Percentiles rank a stretch among this genome's conserved stretches.
Conservation (phyloP, 2,113 vertebrate species). For the Columbina picui region DNA sequence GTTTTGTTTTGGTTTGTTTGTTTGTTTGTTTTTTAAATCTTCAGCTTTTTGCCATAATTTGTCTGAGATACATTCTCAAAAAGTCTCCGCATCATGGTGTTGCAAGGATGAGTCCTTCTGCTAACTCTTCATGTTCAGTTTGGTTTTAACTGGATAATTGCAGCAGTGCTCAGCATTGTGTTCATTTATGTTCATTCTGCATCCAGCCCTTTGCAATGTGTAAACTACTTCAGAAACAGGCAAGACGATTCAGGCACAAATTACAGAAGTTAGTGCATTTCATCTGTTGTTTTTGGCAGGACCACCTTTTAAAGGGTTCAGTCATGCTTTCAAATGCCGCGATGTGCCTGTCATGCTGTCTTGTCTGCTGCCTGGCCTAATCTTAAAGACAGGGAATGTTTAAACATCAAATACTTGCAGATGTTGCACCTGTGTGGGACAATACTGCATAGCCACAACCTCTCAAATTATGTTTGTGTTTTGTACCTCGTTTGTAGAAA, state of each 20-base stretch:
- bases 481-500: constrained; percentile 62
- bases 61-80: neutral
- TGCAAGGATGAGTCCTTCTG: neutral
- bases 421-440: constrained; percentile 35
- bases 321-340: neutral
- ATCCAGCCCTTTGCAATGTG: neutral
- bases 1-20: too few species aligned
- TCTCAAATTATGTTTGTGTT: constrained; percentile 60
- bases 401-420: neutral
- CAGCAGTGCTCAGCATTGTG: neutral
- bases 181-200: neutral
- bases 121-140: neutral
- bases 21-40: too few species aligned
- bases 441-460: constrained; percentile 48
- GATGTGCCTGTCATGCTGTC: neutral
- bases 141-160: neutral
- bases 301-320: neutral
- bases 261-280: neutral
- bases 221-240: neutral
- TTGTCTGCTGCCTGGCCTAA: neutral
- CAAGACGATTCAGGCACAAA: neutral
- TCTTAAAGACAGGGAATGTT: neutral
- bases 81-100: neutral
- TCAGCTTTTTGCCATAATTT: neutral
- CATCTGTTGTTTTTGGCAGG: neutral